Conservation (phyloP, 2,888 invertebrate species). For the Standfussiana lucernea region DNA sequence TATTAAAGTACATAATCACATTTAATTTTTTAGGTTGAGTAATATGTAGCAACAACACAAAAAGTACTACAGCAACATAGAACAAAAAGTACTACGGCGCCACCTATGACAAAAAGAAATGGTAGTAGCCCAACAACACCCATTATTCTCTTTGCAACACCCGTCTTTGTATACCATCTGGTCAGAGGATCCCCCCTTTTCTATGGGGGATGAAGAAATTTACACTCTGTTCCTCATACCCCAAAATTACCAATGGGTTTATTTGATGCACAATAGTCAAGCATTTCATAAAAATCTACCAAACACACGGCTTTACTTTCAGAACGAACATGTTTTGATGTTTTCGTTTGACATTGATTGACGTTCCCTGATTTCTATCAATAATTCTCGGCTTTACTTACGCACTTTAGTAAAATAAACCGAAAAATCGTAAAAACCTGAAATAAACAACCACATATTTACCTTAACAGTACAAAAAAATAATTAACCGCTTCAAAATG, state of each 20-base stretch:
- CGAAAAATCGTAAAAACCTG: not conserved
- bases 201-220: no score
- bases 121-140: no score
- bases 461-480: not conserved
- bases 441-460: not conserved
- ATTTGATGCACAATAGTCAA: not conserved
- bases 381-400: not conserved
- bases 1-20: no score
- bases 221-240: no score
- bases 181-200: no score
- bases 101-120: no score
- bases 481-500: conserved; percentile 69
- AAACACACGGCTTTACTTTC: not conserved
- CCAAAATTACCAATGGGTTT: not conserved
- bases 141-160: no score
- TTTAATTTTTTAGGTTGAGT: no score
- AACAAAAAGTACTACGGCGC: no score
- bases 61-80: no score
- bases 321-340: conserved; percentile 10
- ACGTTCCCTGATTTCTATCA: not conserved
- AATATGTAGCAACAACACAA: no score
- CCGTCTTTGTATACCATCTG: no score
- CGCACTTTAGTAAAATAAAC: not conserved
- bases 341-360: conserved; percentile 38
- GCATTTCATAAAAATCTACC: not conserved